phyloP scores from a whole-genome alignment of 2,113 vertebrate genomes.

The Leptobrachium ailaonicum region DNA sequence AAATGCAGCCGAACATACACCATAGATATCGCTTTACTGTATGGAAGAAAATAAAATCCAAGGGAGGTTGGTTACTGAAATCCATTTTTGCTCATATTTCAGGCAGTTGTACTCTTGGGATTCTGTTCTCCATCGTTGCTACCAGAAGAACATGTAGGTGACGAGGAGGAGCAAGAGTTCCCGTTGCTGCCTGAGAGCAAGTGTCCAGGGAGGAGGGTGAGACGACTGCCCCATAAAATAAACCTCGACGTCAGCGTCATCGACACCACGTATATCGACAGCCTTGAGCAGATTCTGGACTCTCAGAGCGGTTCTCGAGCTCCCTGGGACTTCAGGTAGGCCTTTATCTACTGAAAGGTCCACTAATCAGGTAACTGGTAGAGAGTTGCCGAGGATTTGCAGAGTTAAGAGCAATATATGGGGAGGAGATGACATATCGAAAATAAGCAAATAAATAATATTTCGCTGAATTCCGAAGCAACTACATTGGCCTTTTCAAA shows the following conservation, averaged over 20 bases:
- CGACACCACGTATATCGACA: background rate
- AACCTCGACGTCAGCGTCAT: conserved; percentile 5
- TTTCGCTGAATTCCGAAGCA: background rate
- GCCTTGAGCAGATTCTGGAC: background rate
- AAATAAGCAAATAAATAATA: background rate
- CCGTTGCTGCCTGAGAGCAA: background rate
- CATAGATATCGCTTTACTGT: too few relatives aligned
- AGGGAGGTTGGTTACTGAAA: too few relatives aligned
- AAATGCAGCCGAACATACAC: too few relatives aligned
- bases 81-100: background rate
- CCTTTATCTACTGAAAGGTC: background rate
- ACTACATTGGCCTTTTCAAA: background rate
- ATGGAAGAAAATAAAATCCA: too few relatives aligned
- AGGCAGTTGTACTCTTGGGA: background rate
- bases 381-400: too few relatives aligned
- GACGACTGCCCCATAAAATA: background rate
- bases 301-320: conserved; percentile 17
- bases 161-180: background rate
- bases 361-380: background rate
- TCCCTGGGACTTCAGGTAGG: conserved; percentile 30
- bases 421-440: too few relatives aligned
- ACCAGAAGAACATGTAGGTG: background rate
- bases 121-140: background rate
- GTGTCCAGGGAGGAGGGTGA: background rate
- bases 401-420: too few relatives aligned